These are phyloP conservation scores for Caenorhabditis uteleia DNA, from an alignment of 2,888 invertebrate genomes.

Conservation along the genomic window DNA sequence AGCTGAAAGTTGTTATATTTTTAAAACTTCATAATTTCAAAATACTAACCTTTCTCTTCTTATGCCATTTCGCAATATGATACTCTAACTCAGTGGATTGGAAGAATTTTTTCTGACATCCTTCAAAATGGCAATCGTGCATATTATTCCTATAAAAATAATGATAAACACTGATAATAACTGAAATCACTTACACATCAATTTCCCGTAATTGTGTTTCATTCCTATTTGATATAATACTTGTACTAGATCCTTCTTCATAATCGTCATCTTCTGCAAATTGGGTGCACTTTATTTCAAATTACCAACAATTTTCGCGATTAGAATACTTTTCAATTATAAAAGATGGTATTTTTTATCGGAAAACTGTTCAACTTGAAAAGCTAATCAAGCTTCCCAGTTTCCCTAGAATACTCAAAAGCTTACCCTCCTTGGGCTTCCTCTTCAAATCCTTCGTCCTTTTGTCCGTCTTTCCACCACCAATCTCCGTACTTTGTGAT, in stretches of 20 bases:
- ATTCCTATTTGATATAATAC: no score
- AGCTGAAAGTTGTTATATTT: neutral
- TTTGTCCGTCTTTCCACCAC: constrained; percentile 6
- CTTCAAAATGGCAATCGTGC: constrained; percentile 30
- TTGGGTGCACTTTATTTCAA: neutral
- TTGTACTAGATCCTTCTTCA: neutral
- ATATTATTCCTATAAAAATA: constrained; percentile 11
- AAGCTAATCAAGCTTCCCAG: no score
- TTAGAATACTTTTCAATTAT: neutral
- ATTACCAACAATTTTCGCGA: neutral
- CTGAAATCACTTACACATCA: constrained; percentile 2
- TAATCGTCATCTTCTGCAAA: constrained; percentile 6
- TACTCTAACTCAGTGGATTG: constrained; percentile 22
- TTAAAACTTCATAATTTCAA: neutral
- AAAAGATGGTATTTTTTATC: no score
- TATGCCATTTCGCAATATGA: constrained; percentile 28
- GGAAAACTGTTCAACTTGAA: constrained; percentile 1
- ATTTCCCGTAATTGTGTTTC: constrained; percentile 4
- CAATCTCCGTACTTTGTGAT: constrained; percentile 1
- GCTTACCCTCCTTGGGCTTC: constrained; percentile 15
- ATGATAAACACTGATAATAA: neutral
- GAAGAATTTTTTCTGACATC: constrained; percentile 22
- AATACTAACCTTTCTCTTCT: constrained; percentile 14
- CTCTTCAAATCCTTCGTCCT: constrained; percentile 7
- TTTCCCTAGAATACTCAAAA: no score